Base-by-base conservation (phyloP, 2,888 invertebrate species). In the Rugalucina vietnamica region DNA sequence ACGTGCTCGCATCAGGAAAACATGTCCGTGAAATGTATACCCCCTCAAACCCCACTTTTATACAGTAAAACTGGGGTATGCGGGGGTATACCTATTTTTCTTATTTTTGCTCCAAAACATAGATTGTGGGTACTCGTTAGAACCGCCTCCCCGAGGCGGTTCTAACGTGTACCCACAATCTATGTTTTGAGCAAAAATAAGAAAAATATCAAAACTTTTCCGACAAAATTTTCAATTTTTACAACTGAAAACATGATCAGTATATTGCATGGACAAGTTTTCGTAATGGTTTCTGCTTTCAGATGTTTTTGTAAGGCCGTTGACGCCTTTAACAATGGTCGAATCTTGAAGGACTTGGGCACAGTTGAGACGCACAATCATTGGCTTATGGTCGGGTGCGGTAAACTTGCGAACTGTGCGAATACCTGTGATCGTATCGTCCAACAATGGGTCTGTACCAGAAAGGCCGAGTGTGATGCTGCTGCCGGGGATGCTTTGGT, bases 371-470 rank as follows among this genome's bases (percentile, higher is more conserved):
- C 27, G 18, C 65, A 65, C 34, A 32, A 34, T 12, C 65, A 65
- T 18, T 65, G 65, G 65, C 21, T 65, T 3, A 8, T 1, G 1
- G 65, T 65, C 1, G 32, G 34, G 1, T 65, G 65, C 21, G 18
- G 65, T 1, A 65, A 34, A 65, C 21, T 65, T 14, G 21, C 34
- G 1, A 34, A 34, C 10, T 65, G 65, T 34, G 32, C 34, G 29
- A 29, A 65, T 29, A 65, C 65, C 1, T 65, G 65, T 18, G 65
- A 65, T 21, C 10, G 65, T 10, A 12, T 65, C 4, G 65, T 65
- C 21, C 65, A 65, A 65, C 65, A 65, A 34, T 65, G 65, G 65
- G 65, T 34, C 18, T 65, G 65, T 34, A 32, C 32, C 65, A 65
- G 34, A 34, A 65, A 65, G 21, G 65, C 65, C 4, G 34, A 65